Evolutionary conservation across 2,888 invertebrate genomes (phyloP).

Genomic region (Pegoplata infirma): DNA sequence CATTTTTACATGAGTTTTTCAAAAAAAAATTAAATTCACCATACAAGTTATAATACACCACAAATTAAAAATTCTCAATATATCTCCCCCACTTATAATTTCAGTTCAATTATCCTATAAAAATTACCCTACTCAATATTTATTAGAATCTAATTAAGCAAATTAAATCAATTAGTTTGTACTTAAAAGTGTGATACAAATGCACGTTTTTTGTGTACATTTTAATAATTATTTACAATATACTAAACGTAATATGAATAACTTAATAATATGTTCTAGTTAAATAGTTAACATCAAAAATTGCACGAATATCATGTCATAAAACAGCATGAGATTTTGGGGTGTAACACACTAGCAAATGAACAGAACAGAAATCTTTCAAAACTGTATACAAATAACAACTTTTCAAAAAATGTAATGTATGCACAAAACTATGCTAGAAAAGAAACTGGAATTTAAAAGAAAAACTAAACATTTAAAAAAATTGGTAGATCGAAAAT

Average conservation of each 20-base stretch:
- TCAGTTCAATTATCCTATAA: constrained; percentile 16
- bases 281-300: constrained; percentile 40
- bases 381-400: too few relatives aligned
- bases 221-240: constrained; percentile 12
- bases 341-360: constrained; percentile 31
- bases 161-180: constrained; percentile 35
- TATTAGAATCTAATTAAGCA: constrained; percentile 40
- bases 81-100: neutral
- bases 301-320: constrained; percentile 56
- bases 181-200: constrained; percentile 40
- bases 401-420: neutral
- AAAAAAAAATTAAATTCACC: too few relatives aligned
- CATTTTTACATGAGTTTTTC: too few relatives aligned
- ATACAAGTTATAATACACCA: too few relatives aligned
- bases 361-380: neutral
- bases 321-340: constrained; percentile 52
- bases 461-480: too few relatives aligned
- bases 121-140: constrained; percentile 18
- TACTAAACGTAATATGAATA: neutral
- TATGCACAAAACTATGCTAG: neutral
- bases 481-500: too few relatives aligned
- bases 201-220: constrained; percentile 31
- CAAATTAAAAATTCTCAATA: too few relatives aligned
- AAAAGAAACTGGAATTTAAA: too few relatives aligned
- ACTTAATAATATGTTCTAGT: constrained; percentile 30